Evolutionary conservation across 2,113 vertebrate species (phyloP), one percentile per base, ranked within the genome.

Genomic region (Burhinus bistriatus): DNA sequence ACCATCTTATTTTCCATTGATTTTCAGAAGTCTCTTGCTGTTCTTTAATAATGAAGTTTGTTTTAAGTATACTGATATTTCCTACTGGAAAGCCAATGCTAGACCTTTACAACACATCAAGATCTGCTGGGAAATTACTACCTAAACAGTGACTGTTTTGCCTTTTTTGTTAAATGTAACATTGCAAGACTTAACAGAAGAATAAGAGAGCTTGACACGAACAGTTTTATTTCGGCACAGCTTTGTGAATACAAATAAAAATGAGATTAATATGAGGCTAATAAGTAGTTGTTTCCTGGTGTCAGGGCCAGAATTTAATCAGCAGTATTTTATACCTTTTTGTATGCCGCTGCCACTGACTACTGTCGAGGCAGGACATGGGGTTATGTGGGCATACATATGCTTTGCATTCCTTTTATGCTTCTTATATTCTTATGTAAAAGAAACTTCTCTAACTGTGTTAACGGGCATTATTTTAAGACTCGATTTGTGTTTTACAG

Each of bases 401-500:
- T 0, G 13, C 25, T 87, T 97, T 34, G 5, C 36, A 5, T 76
- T 81, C 30, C 81, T 81, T 19, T 49, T 70, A 6, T 58, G 25
- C 15, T 57, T 58, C 55, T 77, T 49, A 22, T 3, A 9, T 57
- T 58, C 59, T 77, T 49, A 22, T 3, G 6, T 72, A 52, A 65
- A 95, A 5, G 19, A 51, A 38, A 20, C 15, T 85, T 65, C 44
- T 82, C 34, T 42, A 65, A 27, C 49, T 78, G 16, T 70, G 34
- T 45, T 87, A 52, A 18, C 16, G 36, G 34, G 15, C 38, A 9
- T 64, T 55, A 16, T 75, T 73, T 66, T 76, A 59, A 88, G 47
- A 61, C 47, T 65, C 55, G 13, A 12, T 94, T 89, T 97, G 58
- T 98, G 92, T 97, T 87, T 97, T 95, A 23, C 97, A 99, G 99